phyloP scores from a whole-genome alignment of 2,113 vertebrate genomes.

The Pomatorhinus ruficollis region DNA sequence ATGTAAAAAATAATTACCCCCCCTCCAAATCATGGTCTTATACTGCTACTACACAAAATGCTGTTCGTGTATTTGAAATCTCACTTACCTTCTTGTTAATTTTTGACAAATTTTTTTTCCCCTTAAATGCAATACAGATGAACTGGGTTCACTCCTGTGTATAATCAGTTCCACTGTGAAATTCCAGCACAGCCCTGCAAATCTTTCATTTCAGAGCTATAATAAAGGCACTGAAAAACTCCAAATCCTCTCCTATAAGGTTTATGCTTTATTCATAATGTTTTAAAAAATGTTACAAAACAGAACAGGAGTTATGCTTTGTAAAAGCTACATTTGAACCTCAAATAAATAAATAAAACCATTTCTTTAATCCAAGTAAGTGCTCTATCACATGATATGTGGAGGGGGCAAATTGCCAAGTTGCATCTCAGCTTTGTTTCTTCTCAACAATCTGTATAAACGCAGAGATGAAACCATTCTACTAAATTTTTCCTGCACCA shows the following conservation, averaged over 20 bases:
- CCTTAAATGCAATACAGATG: not conserved
- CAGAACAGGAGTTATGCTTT: not conserved
- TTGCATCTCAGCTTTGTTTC: not conserved
- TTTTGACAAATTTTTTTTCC: not conserved
- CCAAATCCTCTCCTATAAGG: not conserved
- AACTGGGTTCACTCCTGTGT: not conserved
- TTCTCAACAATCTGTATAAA: not conserved
- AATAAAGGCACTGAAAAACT: not conserved
- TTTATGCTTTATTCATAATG: rapidly evolving
- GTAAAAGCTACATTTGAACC: not conserved
- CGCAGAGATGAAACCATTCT: not conserved
- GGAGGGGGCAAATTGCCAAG: not conserved
- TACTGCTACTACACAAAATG: not conserved
- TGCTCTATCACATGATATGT: not conserved
- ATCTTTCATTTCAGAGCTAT: not conserved
- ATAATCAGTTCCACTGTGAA: not conserved
- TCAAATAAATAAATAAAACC: not conserved
- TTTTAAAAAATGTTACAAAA: not conserved
- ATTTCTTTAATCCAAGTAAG: not conserved
- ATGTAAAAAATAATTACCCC: rapidly evolving
- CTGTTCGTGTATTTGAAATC: not conserved
- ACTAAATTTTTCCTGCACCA: not conserved
- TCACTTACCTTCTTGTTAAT: not conserved
- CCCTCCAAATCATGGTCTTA: not conserved
- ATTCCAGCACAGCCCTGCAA: not conserved